Evolutionary conservation across 2,797 vertebrate genomes (phyloP), one percentile per base, ranked within the genome.

Genomic region (Streptopelia turtur): DNA sequence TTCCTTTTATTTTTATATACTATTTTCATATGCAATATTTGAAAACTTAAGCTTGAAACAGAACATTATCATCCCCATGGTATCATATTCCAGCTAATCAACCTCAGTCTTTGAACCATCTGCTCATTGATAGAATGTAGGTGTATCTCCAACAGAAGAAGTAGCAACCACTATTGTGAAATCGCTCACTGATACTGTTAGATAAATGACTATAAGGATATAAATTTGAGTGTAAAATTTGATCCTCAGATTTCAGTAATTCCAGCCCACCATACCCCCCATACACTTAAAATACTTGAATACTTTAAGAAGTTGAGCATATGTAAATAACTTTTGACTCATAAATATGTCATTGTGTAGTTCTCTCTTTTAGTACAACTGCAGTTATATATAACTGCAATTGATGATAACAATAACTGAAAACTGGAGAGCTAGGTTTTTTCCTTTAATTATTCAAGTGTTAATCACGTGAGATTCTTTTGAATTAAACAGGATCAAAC

Each of bases 41-140:
- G 39, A n/a, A 83, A 76, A 53, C 39, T 68, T 39, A 35, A 89
- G 50, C 39, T 78, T 87, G 69, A 66, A 92, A 78, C 27, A 69
- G n/a, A 59, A 33, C 52, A 47, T 10, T 69, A 39, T 33, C 7
- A 39, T 74, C 21, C 0, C 0, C 7, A 13, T 47, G 12, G 21
- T 80, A 35, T 63, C n/a, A 6, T 52, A 64, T 61, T 74, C 21
- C 10, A 16, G 56, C 7, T 69, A 61, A 50, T 35, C 15, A 86
- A 9, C 16, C 20, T 85, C 64, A 72, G 31, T 28, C 57, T 90
- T 84, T 84, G 57, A 90, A 63, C 30, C 3, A 14, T 39, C 30
- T 81, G 16, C 28, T 25, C 13, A 8, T 23, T 63, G 69, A 33
- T 23, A 66, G 24, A 53, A 20, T 43, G 30, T 57, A 27, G 52